Evolutionary conservation across 1,140 invertebrate genomes (phyloP).

Genomic region (Papilio helenus): DNA sequence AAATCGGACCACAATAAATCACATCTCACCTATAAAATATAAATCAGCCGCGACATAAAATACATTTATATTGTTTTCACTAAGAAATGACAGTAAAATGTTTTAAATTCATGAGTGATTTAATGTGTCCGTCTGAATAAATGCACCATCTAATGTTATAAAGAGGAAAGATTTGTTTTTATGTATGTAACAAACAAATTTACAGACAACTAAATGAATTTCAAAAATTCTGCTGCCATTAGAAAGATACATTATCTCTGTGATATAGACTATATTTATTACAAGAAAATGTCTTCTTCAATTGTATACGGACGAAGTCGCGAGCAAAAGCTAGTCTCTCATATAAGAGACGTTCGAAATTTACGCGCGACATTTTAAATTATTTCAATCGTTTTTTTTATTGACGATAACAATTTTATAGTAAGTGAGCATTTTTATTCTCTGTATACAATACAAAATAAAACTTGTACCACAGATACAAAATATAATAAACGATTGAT

Average conservation of each 20-base stretch:
- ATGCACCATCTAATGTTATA: conserved; percentile 45
- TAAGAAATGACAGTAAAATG: conserved; percentile 79
- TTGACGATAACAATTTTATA: conserved; percentile 58
- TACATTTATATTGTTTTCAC: conserved; percentile 82
- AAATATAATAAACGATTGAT: background rate
- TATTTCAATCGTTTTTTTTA: conserved; percentile 64
- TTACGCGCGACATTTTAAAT: conserved; percentile 57
- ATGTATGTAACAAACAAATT: no score
- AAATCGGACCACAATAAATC: conserved; percentile 74
- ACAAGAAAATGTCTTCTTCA: no score
- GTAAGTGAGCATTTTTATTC: conserved; percentile 27
- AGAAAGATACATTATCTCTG: no score
- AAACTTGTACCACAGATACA: background rate
- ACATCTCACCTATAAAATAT: conserved; percentile 79
- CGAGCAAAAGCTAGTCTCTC: no score
- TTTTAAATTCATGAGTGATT: conserved; percentile 79
- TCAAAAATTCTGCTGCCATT: no score
- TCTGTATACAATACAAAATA: background rate
- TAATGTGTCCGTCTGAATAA: conserved; percentile 68
- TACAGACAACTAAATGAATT: no score
- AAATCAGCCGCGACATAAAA: conserved; percentile 79
- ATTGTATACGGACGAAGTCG: no score
- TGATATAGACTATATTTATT: no score
- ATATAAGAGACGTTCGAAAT: conserved; percentile 60
- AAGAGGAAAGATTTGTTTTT: no score